Percentiles rank a stretch among this genome's conserved stretches.
Conservation (phyloP, 2,797 vertebrate genomes). For the Acipenser ruthenus region DNA sequence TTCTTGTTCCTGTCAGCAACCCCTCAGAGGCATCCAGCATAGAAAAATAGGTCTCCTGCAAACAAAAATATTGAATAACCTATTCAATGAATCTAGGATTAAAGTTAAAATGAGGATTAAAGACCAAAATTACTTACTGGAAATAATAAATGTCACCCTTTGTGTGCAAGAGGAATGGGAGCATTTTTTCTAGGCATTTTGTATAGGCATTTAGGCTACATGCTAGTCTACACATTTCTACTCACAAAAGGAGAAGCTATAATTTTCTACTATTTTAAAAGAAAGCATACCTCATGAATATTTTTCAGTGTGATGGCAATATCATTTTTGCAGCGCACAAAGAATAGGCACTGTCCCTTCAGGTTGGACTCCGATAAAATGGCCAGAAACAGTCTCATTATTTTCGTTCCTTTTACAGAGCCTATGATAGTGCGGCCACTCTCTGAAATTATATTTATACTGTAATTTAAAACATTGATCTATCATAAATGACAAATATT, state of each 20-base stretch:
- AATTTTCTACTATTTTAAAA: no score
- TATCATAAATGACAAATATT: no score
- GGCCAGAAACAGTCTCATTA: constrained; percentile 54
- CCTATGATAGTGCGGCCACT: constrained; percentile 57
- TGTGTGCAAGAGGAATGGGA: no score
- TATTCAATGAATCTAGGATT: no score
- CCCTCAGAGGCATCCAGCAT: constrained; percentile 63
- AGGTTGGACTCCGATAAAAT: constrained; percentile 41
- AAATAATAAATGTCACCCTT: no score
- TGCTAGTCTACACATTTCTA: no score
- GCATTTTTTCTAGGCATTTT: no score
- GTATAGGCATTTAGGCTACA: no score
- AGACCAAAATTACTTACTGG: no score
- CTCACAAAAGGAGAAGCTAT: no score
- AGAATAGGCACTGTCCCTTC: constrained; percentile 55
- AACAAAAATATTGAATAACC: constrained; percentile 8
- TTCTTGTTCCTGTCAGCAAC: constrained; percentile 50
- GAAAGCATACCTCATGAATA: constrained; percentile 58
- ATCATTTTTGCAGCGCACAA: constrained; percentile 51
- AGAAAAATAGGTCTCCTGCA: constrained; percentile 61
- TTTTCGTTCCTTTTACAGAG: constrained; percentile 47
- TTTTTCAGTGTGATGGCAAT: constrained; percentile 47
- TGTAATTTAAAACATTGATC: no score
- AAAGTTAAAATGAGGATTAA: no score
- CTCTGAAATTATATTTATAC: constrained; percentile 52